Conservation (phyloP, 2,113 vertebrate genomes). For the Zosterops lateralis region DNA sequence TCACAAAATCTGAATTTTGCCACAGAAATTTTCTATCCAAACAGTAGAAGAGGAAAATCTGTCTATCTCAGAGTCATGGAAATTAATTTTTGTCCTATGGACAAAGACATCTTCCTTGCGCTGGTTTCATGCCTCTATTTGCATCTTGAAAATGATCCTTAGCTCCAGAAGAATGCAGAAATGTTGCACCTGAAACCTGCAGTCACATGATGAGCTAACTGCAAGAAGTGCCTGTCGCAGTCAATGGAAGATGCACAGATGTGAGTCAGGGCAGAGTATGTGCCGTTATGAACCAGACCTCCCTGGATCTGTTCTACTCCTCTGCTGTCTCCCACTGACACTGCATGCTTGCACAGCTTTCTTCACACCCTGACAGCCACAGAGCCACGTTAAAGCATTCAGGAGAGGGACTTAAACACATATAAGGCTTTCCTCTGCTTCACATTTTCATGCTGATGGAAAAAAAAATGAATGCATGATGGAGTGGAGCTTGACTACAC, state of each 20-base stretch:
- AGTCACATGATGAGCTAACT: not conserved
- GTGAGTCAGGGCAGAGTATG: not conserved
- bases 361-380: not conserved
- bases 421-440: not conserved
- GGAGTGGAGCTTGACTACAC: not conserved
- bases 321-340: not conserved
- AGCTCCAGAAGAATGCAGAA: not conserved
- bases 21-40: not conserved
- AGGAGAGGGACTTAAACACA: not conserved
- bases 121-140: not conserved
- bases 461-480: not conserved
- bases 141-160: not conserved
- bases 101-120: not conserved
- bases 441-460: not conserved
- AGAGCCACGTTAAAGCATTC: not conserved
- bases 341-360: accelerated
- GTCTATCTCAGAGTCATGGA: not conserved
- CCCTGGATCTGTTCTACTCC: not conserved
- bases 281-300: accelerated
- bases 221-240: not conserved
- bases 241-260: not conserved
- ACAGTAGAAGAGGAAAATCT: not conserved
- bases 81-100: not conserved
- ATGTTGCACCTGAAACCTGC: not conserved
- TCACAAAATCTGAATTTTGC: not conserved